Evolutionary conservation across 2,797 vertebrate genomes (phyloP).

Genomic region (Perodicticus potto): DNA sequence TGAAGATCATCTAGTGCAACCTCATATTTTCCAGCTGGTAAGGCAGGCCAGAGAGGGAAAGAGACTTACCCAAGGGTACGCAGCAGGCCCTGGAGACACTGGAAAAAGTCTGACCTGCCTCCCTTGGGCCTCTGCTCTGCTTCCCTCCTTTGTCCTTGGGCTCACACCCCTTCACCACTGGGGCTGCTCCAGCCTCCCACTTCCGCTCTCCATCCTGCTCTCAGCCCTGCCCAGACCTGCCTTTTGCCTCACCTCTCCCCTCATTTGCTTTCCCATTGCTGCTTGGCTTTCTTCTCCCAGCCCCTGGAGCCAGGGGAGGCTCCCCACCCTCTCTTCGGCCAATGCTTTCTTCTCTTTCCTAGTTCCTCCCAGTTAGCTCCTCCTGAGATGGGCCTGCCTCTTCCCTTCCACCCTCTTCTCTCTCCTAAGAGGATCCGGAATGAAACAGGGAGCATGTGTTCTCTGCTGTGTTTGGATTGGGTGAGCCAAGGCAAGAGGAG

Average conservation of each 20-base stretch:
- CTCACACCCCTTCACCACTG: not conserved
- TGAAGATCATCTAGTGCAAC: not conserved
- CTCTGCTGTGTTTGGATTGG: not conserved
- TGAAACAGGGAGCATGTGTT: not conserved
- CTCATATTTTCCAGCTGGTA: not conserved
- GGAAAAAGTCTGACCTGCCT: not conserved
- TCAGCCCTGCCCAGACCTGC: slow-evolving; percentile 81
- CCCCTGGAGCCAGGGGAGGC: slow-evolving; percentile 76
- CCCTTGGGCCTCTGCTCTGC: slow-evolving; percentile 1
- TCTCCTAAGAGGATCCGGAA: slow-evolving; percentile 25
- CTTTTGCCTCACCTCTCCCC: slow-evolving; percentile 83
- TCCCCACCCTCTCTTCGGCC: slow-evolving; percentile 68
- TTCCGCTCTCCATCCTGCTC: slow-evolving; percentile 74
- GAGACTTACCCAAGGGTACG: not conserved
- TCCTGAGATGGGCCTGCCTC: not conserved
- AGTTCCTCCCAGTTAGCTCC: slow-evolving; percentile 53
- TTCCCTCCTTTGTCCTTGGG: slow-evolving; percentile 54
- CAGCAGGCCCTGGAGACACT: not conserved
- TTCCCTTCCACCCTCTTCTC: slow-evolving; percentile 35
- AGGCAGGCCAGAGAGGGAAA: slow-evolving; percentile 49
- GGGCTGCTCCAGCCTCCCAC: slow-evolving; percentile 73
- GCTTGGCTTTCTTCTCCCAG: slow-evolving; percentile 75
- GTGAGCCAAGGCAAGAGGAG: not conserved
- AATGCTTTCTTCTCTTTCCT: slow-evolving; percentile 41
- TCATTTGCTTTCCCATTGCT: slow-evolving; percentile 75